Evolutionary conservation across 2,888 invertebrate species (phyloP).

Genomic region (Watsonalla cultraria): DNA sequence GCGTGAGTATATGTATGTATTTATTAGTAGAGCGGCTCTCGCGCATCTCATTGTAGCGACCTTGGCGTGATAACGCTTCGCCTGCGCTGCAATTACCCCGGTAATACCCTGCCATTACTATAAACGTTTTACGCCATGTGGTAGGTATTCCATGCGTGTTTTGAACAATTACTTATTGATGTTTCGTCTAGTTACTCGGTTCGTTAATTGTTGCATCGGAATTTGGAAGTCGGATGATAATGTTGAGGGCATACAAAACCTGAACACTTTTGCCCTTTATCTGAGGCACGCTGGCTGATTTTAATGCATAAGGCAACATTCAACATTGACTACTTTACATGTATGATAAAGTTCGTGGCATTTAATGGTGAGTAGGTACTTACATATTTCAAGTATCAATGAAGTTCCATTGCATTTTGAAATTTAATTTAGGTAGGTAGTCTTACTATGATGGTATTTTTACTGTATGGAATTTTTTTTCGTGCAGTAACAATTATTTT

Average conservation of each 20-base stretch:
- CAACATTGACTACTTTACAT: too few species aligned
- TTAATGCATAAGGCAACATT: too few species aligned
- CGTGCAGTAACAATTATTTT: too few species aligned
- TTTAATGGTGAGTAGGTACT: too few species aligned
- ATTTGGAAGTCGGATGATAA: not conserved
- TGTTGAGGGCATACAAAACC: too few species aligned
- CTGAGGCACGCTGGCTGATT: too few species aligned
- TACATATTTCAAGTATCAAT: too few species aligned
- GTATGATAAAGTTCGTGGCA: too few species aligned
- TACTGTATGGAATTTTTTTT: too few species aligned
- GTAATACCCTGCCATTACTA: slow-evolving; percentile 27
- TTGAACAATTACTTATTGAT: slow-evolving; percentile 28
- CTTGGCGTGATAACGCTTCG: slow-evolving; percentile 36
- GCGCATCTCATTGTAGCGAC: slow-evolving; percentile 31
- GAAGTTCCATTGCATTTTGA: not conserved
- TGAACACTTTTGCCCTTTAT: too few species aligned
- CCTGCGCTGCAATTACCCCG: slow-evolving; percentile 20
- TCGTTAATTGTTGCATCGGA: slow-evolving; percentile 10
- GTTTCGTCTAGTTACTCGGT: slow-evolving; percentile 23
- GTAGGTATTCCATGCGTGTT: slow-evolving; percentile 15
- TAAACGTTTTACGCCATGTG: slow-evolving; percentile 27
- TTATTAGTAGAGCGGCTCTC: slow-evolving; percentile 19
- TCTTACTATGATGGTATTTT: too few species aligned
- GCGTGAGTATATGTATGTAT: not conserved
- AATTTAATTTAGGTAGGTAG: too few species aligned